A percentile compares a stretch with the other conserved stretches of the same genome.
phyloP scores from a whole-genome alignment of 2,888 invertebrate genomes.

The Augiades crinisus region DNA sequence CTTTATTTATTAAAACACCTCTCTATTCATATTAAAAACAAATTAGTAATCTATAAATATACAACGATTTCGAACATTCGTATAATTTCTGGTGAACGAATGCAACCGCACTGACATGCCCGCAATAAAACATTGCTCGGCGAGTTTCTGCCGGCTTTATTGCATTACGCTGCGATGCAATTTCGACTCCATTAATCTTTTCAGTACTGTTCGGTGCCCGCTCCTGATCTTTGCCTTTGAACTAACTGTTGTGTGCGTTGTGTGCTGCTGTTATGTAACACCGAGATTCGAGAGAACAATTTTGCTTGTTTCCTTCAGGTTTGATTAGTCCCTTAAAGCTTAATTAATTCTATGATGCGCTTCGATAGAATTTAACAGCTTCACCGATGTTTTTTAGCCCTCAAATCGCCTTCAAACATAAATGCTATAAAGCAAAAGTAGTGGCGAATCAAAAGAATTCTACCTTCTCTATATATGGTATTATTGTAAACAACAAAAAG shows the following conservation, averaged over 20 bases:
- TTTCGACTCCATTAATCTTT: constrained; percentile 77
- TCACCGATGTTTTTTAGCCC: too few relatives aligned
- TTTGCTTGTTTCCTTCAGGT: background rate
- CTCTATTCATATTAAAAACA: too few relatives aligned
- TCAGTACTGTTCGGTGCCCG: constrained; percentile 55
- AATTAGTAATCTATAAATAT: background rate
- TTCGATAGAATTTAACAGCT: too few relatives aligned
- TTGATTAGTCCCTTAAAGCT: too few relatives aligned
- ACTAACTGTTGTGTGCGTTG: constrained; percentile 16
- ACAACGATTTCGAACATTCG: background rate
- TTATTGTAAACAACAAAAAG: too few relatives aligned
- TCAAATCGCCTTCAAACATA: too few relatives aligned
- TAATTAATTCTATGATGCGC: too few relatives aligned
- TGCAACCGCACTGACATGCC: constrained; percentile 44
- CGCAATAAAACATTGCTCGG: constrained; percentile 62
- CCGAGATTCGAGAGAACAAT: background rate
- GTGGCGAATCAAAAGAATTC: too few relatives aligned
- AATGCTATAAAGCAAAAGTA: too few relatives aligned
- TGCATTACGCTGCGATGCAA: constrained; percentile 71
- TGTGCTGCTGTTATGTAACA: constrained; percentile 6
- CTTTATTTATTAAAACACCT: too few relatives aligned
- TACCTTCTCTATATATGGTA: too few relatives aligned
- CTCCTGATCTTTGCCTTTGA: constrained; percentile 37
- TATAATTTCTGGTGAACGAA: constrained; percentile 47
- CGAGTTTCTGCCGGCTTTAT: constrained; percentile 58